phyloP scores from a whole-genome alignment of 2,113 vertebrate genomes.

The Laticauda laticaudata region DNA sequence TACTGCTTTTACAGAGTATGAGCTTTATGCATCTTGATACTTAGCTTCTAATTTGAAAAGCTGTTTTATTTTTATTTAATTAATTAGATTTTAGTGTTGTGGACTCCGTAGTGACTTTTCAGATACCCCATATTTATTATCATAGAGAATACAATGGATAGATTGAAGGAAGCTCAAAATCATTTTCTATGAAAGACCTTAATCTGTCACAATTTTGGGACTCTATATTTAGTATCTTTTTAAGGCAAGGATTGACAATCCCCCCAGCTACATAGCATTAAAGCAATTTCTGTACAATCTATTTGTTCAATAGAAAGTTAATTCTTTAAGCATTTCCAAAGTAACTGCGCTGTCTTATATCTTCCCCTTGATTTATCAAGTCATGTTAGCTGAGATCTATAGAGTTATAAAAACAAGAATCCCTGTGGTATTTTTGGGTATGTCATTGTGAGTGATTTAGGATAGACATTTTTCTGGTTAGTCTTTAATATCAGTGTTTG shows the following conservation, averaged over 20 bases:
- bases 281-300: not conserved
- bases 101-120: not conserved
- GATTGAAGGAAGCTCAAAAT: not conserved
- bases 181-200: not conserved
- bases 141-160: not conserved
- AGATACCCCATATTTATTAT: not conserved
- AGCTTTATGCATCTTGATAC: not conserved
- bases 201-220: not conserved
- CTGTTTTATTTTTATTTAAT: not conserved
- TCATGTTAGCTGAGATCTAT: not conserved
- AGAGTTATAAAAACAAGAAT: not conserved
- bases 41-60: constrained; percentile 16
- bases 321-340: not conserved
- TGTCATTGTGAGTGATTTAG: not conserved
- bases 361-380: not conserved
- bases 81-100: not conserved
- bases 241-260: not conserved
- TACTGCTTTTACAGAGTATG: not conserved
- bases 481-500: not conserved
- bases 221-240: not conserved
- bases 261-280: not conserved
- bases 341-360: not conserved
- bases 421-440: not conserved
- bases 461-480: not conserved
- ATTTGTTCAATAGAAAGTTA: not conserved